These are phyloP conservation scores for Dendrolimus kikuchii DNA, from an alignment of 1,140 invertebrate species.

Conservation along the genomic window DNA sequence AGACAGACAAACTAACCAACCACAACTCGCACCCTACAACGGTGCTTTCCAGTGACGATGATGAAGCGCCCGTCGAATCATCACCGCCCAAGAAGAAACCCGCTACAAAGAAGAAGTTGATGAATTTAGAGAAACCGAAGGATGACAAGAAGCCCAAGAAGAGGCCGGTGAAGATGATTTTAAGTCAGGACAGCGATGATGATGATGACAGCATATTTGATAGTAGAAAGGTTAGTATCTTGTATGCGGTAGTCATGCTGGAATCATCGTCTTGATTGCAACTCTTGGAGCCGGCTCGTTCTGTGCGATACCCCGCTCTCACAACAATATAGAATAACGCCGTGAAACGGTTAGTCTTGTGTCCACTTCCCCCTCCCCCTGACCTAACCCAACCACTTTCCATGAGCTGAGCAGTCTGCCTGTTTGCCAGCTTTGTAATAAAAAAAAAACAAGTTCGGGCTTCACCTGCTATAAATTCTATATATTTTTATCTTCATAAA, in stretches of 20 bases:
- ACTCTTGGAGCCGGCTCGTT: too few species aligned
- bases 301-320: too few species aligned
- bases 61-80: conserved; percentile 15
- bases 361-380: too few species aligned
- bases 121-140: conserved; percentile 25
- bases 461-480: too few species aligned
- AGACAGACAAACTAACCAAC: conserved; percentile 16
- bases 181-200: conserved; percentile 50
- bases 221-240: conserved; percentile 51
- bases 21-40: conserved; percentile 26
- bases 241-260: not conserved
- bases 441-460: too few species aligned
- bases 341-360: too few species aligned
- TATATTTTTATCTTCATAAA: too few species aligned
- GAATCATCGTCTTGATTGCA: too few species aligned
- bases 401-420: too few species aligned
- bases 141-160: conserved; percentile 50
- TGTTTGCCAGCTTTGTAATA: too few species aligned
- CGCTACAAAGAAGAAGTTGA: conserved; percentile 49
- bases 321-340: too few species aligned
- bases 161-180: conserved; percentile 40
- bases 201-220: conserved; percentile 65
- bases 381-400: too few species aligned
- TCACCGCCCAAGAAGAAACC: conserved; percentile 53
- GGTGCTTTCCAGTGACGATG: conserved; percentile 52